Conservation (phyloP, 2,113 vertebrate genomes). For the Carlito syrichta region DNA sequence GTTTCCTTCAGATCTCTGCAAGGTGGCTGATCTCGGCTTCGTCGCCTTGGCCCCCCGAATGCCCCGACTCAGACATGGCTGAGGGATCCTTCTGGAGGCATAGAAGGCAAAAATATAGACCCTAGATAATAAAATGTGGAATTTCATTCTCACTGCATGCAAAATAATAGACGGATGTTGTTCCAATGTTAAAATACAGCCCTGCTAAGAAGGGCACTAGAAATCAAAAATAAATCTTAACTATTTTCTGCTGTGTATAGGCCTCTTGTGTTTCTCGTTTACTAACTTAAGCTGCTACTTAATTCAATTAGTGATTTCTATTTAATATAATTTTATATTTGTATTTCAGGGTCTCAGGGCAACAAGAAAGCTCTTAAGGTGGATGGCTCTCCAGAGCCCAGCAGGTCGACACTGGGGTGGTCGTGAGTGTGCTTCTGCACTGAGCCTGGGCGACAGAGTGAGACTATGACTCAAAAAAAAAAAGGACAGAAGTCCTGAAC, state of each 20-base stretch:
- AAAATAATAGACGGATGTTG: not conserved
- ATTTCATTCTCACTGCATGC: not conserved
- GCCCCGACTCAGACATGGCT: not conserved
- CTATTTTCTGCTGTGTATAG: not conserved
- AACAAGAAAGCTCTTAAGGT: constrained; percentile 18
- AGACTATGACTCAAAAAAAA: too few species aligned
- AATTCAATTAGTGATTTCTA: not conserved
- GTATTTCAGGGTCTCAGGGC: not conserved
- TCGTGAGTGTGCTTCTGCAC: too few species aligned
- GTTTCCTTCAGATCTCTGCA: not conserved
- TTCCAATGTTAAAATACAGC: not conserved
- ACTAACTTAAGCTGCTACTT: not conserved
- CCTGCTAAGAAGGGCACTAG: not conserved
- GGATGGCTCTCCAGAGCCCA: too few species aligned
- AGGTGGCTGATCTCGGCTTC: not conserved
- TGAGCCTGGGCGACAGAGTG: too few species aligned
- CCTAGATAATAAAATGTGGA: not conserved
- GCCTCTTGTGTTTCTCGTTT: not conserved
- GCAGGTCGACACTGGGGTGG: too few species aligned
- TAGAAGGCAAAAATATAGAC: not conserved
- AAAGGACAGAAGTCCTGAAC: not conserved
- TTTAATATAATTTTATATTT: not conserved
- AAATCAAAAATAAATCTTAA: not conserved
- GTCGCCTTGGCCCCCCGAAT: not conserved
- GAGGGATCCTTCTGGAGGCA: not conserved